Base-by-base conservation (phyloP, 2,797 vertebrate species). In the Tarsius wallacei region DNA sequence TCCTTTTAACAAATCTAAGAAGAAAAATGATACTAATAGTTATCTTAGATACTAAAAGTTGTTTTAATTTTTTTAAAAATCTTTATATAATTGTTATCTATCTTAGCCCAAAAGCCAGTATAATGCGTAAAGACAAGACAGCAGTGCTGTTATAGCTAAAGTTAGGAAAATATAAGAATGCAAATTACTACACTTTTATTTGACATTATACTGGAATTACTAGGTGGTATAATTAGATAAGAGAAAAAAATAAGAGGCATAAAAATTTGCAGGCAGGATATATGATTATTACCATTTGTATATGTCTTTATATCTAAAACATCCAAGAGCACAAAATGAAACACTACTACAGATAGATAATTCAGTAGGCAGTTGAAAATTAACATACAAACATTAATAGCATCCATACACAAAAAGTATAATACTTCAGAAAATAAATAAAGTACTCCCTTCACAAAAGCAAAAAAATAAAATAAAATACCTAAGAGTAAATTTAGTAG, bases 1-100 rank as follows among this genome's bases (percentile, higher is more conserved):
- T 28, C 89, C 26, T 86, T 93, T 74, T 74, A 93, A 91, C 86
- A 94, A 95, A 88, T n/a, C 33, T 53, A 80, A 86, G 28, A 17
- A 71, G 14, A 90, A 84, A 95, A 96, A 63, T 63, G 4, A 82
- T 61, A n/a, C n/a, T n/a, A n/a, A n/a, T n/a, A n/a, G n/a, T n/a
- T n/a, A n/a, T n/a, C n/a, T n/a, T n/a, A 93, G 42, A 94, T 24
- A 78, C 26, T 31, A 13, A 94, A 92, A 51, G 83, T 9, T 17
- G 49, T 33, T 78, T 68, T 66, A 33, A 31, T 42, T 42, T 42
- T 42, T 42, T 42, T 4, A 42, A 42, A 42, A 42, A 42, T 42
- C 5, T 42, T 42, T 42, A 42, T 6, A 24, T 53, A 57, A 24
- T 51, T 85, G 91, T 92, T 96, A 82, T 78, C 87, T 6, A 66